Evolutionary conservation across 2,797 vertebrate species (phyloP).

Genomic region (Pangasius sanitwongsei): DNA sequence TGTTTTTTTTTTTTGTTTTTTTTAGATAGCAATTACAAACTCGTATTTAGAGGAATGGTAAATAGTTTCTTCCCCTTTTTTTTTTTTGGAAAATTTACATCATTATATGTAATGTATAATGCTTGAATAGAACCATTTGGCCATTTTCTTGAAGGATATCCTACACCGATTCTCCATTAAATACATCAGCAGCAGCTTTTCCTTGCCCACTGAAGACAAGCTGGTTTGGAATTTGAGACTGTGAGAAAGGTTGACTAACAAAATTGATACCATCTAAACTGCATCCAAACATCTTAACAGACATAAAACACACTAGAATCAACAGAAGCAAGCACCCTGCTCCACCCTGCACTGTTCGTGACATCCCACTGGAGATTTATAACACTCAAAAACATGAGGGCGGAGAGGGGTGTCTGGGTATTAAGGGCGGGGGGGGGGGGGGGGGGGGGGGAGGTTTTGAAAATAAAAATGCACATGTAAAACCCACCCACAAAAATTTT

Average conservation of each 20-base stretch:
- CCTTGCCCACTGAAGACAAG: neutral
- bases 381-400: conserved; percentile 3
- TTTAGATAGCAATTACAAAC: neutral
- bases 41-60: too few species aligned
- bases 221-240: conserved; percentile 2
- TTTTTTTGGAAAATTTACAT: neutral
- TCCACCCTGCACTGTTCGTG: neutral
- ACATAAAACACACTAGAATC: neutral
- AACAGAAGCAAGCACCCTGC: conserved; percentile 3
- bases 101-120: neutral
- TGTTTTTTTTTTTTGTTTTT: neutral
- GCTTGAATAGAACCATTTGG: neutral
- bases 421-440: neutral
- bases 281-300: neutral
- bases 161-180: neutral
- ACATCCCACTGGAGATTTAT: neutral
- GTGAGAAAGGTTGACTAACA: neutral
- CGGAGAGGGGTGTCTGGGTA: neutral
- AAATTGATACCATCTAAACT: conserved; percentile 9
- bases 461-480: too few species aligned
- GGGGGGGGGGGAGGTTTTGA: too few species aligned
- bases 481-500: too few species aligned
- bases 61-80: neutral
- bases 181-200: neutral
- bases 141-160: neutral